Evolutionary conservation across 2,888 invertebrate species (phyloP).

Genomic region (Caenorhabditis uteleia): DNA sequence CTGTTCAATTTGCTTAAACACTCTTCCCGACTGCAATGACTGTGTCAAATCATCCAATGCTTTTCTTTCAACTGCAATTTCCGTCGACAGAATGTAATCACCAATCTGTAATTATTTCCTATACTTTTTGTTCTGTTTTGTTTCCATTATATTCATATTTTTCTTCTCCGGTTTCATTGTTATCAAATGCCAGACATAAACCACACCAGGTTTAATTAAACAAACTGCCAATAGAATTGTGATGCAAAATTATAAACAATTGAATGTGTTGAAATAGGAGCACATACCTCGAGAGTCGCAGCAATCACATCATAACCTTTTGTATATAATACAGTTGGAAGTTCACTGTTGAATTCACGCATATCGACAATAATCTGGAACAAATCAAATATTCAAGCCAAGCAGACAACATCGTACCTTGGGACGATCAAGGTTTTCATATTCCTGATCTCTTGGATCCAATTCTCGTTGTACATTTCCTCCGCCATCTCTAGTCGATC

Average conservation of each 20-base stretch:
- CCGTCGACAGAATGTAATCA: constrained; percentile 94
- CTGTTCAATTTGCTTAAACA: constrained; percentile 88
- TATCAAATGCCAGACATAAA: too few relatives aligned
- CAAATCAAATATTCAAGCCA: too few relatives aligned
- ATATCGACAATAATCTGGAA: constrained; percentile 84
- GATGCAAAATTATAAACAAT: background rate
- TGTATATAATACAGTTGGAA: constrained; percentile 90
- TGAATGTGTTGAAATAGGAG: background rate
- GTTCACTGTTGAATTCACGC: constrained; percentile 94
- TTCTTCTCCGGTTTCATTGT: background rate
- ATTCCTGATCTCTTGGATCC: constrained; percentile 22
- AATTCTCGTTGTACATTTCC: constrained; percentile 12
- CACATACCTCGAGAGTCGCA: constrained; percentile 51
- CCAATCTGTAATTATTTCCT: constrained; percentile 77
- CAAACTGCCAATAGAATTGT: background rate
- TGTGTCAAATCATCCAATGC: constrained; percentile 88
- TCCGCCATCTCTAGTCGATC: constrained; percentile 73
- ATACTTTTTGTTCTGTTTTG: constrained; percentile 74
- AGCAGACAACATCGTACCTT: constrained; percentile 27
- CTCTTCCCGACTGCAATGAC: constrained; percentile 89
- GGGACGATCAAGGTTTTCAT: constrained; percentile 30
- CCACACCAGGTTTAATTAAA: background rate
- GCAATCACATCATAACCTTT: constrained; percentile 86
- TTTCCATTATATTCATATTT: background rate
- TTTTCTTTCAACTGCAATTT: constrained; percentile 94